A percentile compares a stretch with the other conserved stretches of the same genome.
Conservation (phyloP, 2,888 invertebrate species). For the Melipona beecheii region DNA sequence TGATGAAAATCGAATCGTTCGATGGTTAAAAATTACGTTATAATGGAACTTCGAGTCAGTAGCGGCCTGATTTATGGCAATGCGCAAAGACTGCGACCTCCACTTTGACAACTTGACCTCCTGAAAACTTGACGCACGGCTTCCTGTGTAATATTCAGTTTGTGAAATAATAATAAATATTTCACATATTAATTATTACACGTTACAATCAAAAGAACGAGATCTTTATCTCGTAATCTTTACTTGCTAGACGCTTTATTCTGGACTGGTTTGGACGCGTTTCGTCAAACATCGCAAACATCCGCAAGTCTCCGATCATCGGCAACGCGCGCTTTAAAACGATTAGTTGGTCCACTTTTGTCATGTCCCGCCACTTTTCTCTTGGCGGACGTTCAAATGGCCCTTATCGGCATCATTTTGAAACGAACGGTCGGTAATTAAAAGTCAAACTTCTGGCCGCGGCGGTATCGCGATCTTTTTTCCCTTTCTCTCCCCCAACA, state of each 20-base stretch:
- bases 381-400: not conserved
- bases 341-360: not conserved
- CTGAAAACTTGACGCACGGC: no score
- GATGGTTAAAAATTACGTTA: no score
- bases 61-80: no score
- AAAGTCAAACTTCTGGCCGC: constrained; percentile 7
- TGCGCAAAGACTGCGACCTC: no score
- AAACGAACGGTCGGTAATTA: constrained; percentile 16
- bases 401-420: not conserved
- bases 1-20: no score
- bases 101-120: no score
- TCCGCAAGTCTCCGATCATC: not conserved
- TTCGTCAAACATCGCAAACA: not conserved
- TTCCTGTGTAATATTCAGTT: no score
- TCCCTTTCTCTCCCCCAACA: no score
- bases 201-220: not conserved
- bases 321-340: not conserved
- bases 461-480: not conserved
- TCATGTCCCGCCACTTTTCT: not conserved
- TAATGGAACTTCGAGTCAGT: no score
- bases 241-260: not conserved
- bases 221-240: not conserved
- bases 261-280: not conserved
- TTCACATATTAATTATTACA: no score
- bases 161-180: no score